Conservation (phyloP, 2,797 vertebrate species). For the Typhlichthys eigenmanni region DNA sequence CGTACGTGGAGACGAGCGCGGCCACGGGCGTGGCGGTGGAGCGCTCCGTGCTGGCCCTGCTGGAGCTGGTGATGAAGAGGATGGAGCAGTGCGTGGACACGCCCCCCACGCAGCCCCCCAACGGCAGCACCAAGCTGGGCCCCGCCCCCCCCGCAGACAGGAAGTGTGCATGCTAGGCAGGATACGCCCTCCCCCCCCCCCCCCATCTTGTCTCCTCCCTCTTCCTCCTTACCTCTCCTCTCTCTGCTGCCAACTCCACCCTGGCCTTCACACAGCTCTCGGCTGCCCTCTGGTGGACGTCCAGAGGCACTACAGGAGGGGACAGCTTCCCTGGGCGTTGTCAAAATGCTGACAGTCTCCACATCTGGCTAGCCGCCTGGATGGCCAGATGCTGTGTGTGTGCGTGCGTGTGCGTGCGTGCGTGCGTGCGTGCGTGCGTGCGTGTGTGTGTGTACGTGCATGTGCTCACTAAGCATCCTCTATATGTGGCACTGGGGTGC, state of each 20-base stretch:
- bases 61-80: constrained; percentile 97
- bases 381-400: neutral
- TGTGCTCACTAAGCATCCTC: too few relatives aligned
- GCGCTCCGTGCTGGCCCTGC: constrained; percentile 85
- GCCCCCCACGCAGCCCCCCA: constrained; percentile 76
- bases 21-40: constrained; percentile 89
- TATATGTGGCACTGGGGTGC: too few relatives aligned
- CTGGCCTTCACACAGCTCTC: constrained; percentile 19
- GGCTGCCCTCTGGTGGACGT: constrained; percentile 52
- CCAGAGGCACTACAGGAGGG: constrained; percentile 31
- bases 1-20: constrained; percentile 94
- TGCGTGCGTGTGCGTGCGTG: too few relatives aligned
- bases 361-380: neutral
- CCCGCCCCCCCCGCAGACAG: constrained; percentile 74
- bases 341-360: neutral
- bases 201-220: constrained; percentile 1
- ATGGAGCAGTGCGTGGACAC: constrained; percentile 97
- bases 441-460: too few relatives aligned
- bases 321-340: too few relatives aligned
- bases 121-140: constrained; percentile 82
- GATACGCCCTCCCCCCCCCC: constrained; percentile 29
- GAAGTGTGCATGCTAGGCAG: constrained; percentile 88
- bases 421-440: neutral
- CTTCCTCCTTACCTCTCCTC: constrained; percentile 7
- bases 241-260: constrained; percentile 14